These are phyloP conservation scores for Eupelmus urozonus DNA, from an alignment of 2,888 invertebrate genomes.

Conservation along the genomic window DNA sequence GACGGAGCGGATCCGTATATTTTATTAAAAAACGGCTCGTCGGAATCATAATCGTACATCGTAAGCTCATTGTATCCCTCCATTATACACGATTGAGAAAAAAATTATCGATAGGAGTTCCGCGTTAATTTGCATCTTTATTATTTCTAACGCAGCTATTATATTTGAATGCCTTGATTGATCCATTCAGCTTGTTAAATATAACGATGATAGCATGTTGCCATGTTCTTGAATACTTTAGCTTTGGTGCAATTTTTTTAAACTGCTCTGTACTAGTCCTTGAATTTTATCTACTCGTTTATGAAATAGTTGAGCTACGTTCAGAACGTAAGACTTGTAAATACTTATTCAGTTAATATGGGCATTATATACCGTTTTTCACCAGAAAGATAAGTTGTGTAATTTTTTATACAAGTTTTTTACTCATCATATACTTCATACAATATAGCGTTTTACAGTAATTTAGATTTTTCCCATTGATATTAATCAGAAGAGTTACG, in stretches of 20 bases:
- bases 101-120: slow-evolving; percentile 7
- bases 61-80: slow-evolving; percentile 34
- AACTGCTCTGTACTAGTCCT: too few relatives aligned
- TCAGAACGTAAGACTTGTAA: not conserved
- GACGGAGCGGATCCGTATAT: slow-evolving; percentile 49
- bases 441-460: too few relatives aligned
- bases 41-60: slow-evolving; percentile 9
- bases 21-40: slow-evolving; percentile 46
- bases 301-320: too few relatives aligned
- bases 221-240: too few relatives aligned
- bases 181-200: too few relatives aligned
- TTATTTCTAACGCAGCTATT: too few relatives aligned
- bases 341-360: slow-evolving; percentile 33
- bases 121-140: not conserved
- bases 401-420: not conserved
- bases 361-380: slow-evolving; percentile 30
- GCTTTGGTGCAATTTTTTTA: slow-evolving; percentile 7
- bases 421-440: too few relatives aligned
- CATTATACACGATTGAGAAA: slow-evolving; percentile 32
- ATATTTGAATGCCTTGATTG: too few relatives aligned
- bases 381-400: not conserved
- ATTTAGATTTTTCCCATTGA: too few relatives aligned
- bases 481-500: too few relatives aligned
- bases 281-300: too few relatives aligned
- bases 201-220: too few relatives aligned